phyloP scores from a whole-genome alignment of 2,888 invertebrate genomes.

The Hecatera dysodea region DNA sequence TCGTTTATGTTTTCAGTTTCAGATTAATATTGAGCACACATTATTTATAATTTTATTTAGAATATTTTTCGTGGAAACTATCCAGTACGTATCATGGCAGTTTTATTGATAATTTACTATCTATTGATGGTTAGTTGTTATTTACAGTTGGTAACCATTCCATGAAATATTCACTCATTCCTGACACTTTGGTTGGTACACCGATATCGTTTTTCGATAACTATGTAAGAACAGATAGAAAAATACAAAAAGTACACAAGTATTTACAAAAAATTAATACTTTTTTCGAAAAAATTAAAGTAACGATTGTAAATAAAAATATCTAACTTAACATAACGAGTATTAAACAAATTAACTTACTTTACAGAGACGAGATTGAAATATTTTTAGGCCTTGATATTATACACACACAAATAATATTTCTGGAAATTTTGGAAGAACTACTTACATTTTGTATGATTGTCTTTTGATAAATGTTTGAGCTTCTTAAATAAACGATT shows the following conservation, averaged over 20 bases:
- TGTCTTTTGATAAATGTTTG: conserved; percentile 23
- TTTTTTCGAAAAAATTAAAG: conserved; percentile 59
- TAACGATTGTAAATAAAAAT: conserved; percentile 69
- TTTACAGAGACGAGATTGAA: conserved; percentile 54
- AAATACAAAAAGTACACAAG: conserved; percentile 56
- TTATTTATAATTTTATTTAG: conserved; percentile 43
- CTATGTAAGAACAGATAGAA: conserved; percentile 53
- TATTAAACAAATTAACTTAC: conserved; percentile 60
- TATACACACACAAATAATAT: not conserved
- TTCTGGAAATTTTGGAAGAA: conserved; percentile 15
- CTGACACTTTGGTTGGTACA: conserved; percentile 40
- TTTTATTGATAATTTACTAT: conserved; percentile 44
- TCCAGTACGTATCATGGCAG: conserved; percentile 44
- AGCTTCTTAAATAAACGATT: conserved; percentile 34
- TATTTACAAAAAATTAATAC: conserved; percentile 73
- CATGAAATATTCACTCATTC: conserved; percentile 37
- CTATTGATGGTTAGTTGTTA: conserved; percentile 29
- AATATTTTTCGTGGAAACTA: conserved; percentile 21
- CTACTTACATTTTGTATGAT: not conserved
- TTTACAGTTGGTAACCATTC: conserved; percentile 38
- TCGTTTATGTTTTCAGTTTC: conserved; percentile 57
- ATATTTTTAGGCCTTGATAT: conserved; percentile 59
- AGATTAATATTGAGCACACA: conserved; percentile 62
- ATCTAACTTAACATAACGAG: conserved; percentile 63
- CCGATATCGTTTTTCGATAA: conserved; percentile 42